These are phyloP conservation scores for Pentamera pediparva DNA, from an alignment of 53 echinoderm and acorn worm genomes.

Conservation along the genomic window DNA sequence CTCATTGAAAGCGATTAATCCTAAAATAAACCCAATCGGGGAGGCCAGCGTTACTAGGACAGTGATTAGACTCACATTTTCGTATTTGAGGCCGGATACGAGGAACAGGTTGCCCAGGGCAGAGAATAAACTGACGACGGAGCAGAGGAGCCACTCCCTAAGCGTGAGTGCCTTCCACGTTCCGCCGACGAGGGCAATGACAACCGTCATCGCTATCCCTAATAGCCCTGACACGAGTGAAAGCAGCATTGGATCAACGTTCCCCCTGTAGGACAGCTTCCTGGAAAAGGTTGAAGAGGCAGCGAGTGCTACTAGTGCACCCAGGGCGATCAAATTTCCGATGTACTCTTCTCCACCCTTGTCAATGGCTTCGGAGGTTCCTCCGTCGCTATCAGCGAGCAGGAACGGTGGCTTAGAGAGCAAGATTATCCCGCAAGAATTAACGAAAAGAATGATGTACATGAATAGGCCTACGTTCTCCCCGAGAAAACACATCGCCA, in stretches of 20 bases:
- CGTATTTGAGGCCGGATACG: neutral
- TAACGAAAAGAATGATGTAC: neutral
- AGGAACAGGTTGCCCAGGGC: neutral
- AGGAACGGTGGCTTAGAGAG: slow-evolving; percentile 7
- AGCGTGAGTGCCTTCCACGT: neutral
- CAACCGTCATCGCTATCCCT: neutral
- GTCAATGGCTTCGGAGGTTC: neutral
- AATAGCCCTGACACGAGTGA: neutral
- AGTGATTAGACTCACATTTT: neutral
- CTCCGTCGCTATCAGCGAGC: neutral
- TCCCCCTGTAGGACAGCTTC: slow-evolving; percentile 7
- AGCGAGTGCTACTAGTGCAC: neutral
- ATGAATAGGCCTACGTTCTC: neutral
- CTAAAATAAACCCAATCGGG: neutral
- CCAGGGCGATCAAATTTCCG: neutral
- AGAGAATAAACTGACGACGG: neutral
- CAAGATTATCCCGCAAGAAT: slow-evolving; percentile 1
- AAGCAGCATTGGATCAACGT: neutral
- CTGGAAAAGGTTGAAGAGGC: slow-evolving; percentile 2
- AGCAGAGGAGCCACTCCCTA: neutral
- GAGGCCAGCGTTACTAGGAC: neutral
- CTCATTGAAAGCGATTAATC: neutral
- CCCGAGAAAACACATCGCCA: neutral
- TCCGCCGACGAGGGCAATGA: neutral
- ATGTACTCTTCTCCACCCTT: neutral